Base-by-base conservation (phyloP, 2,797 vertebrate species). In the Danio kyathit region DNA sequence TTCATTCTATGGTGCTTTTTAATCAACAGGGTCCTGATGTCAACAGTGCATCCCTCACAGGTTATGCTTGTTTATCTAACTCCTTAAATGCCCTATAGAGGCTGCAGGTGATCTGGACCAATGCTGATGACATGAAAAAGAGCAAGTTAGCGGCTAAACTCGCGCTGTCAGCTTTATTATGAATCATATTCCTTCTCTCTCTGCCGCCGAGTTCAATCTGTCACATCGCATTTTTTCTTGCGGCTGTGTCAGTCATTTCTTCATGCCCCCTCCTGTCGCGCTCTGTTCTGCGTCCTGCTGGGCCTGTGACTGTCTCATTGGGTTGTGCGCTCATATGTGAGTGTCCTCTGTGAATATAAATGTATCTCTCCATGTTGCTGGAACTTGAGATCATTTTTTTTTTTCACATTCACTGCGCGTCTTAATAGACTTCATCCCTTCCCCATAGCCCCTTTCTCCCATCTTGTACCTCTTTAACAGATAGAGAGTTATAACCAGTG, bases 101-200 rank as follows among this genome's bases (percentile, higher is more conserved):
- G 12, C 19, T 69, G 52, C 44, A 49, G 76, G 17, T 11, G 40
- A 72, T 40, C 59, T 52, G 40, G 17, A 29, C 38, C 19, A 5
- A 71, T 70, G 38, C 66, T 51, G 66, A 49, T 79, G 57, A 71
- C 57, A 71, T 13, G 13, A 79, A 71, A 63, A 71, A 63, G 38
- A 71, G 76, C 66, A 79, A 43, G 56, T 63, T 70, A 71, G 76
- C 17, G 17, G 56, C 57, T 71, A 72, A 63, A 61, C 46, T 71
- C 46, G 6, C 13, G 49, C 67, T 41, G 69, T 79, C 77, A 54
- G 57, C 63, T 79, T 61, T 8, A 71, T 19, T 79, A 66, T 72
- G 40, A 38, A 21, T 79, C 77, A 79, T 60, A 54, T 41, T 54
- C 48, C 29, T 51, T 19, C 76, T 70, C 56, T 70, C 7, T 40